phyloP scores from a whole-genome alignment of 1,140 invertebrate genomes.

The Diabrotica undecimpunctata region DNA sequence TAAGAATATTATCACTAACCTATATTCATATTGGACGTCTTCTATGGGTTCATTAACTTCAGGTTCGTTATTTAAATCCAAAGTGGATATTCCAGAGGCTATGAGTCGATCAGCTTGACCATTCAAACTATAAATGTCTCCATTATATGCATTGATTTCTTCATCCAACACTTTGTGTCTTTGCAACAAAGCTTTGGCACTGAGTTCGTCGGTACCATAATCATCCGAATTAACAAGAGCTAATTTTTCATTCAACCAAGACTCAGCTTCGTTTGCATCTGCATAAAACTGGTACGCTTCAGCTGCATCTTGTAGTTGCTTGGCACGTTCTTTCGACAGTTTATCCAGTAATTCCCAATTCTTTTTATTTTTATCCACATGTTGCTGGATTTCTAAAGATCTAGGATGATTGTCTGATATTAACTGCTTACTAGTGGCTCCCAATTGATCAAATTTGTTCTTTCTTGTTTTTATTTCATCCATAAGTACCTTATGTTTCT shows the following conservation, averaged over 20 bases:
- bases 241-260: slow-evolving; percentile 93
- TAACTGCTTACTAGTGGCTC: slow-evolving; percentile 64
- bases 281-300: slow-evolving; percentile 94
- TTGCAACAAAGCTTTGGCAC: slow-evolving; percentile 79
- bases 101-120: slow-evolving; percentile 79
- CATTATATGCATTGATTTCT: slow-evolving; percentile 86
- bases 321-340: slow-evolving; percentile 75
- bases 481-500: slow-evolving; percentile 91
- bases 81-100: slow-evolving; percentile 58
- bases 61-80: slow-evolving; percentile 56
- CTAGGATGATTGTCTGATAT: slow-evolving; percentile 73
- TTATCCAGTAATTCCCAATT: slow-evolving; percentile 85
- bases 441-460: slow-evolving; percentile 75
- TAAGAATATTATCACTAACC: slow-evolving; percentile 26
- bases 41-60: slow-evolving; percentile 62
- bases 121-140: slow-evolving; percentile 84
- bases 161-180: slow-evolving; percentile 85
- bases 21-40: slow-evolving; percentile 40
- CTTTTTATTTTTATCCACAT: slow-evolving; percentile 76
- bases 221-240: slow-evolving; percentile 83
- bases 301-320: slow-evolving; percentile 87
- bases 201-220: slow-evolving; percentile 85
- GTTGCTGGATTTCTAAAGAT: slow-evolving; percentile 69
- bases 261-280: slow-evolving; percentile 96
- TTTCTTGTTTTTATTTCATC: slow-evolving; percentile 87